Evolutionary conservation across 1,140 invertebrate genomes (phyloP), one percentile per base, ranked within the genome.

Genomic region (Sarcophaga peregrina): DNA sequence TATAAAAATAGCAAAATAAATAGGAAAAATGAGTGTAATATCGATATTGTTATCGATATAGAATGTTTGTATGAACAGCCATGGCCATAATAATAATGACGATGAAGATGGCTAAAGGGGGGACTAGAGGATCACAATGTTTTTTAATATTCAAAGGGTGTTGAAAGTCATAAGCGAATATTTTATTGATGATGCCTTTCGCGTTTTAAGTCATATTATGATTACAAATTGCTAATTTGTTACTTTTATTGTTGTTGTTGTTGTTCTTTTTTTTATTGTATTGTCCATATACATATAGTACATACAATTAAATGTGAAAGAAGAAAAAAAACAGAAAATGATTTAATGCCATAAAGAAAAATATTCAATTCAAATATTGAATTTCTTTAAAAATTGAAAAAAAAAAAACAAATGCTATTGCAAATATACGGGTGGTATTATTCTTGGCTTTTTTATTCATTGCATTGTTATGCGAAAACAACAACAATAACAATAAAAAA

Each of bases 141-240:
- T 37, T 37, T 68, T 68, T 68, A 68, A 68, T 68, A 68, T 68
- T 20, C 62, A 68, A 68, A 17, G 9, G 62, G 62, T 68, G 62
- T 68, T 37, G 15, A 68, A 68, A 68, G 62, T 68, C 17, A 68
- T 68, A 68, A 68, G 20, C n/a, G 20, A 68, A 68, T 68, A 68
- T 68, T 68, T 68, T 8, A 68, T 20, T 68, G 62, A 68, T 68
- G 62, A 68, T 3, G 17, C 17, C 13, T 52, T 68, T n/a, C 20
- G 15, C 17, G 13, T 37, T 37, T 37, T 20, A n/a, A 68, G 20
- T 20, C 62, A 68, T 68, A 37, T 37, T 37, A 37, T 37, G 25
- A 37, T 37, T 37, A 68, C 17, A 68, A 68, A 68, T 68, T 58
- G 13, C n/a, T 58, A 58, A 15, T 58, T 58, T 58, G n/a, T 58